Percentiles rank a stretch among this genome's conserved stretches.
phyloP scores from a whole-genome alignment of 2,797 vertebrate species.

The Artibeus lituratus region DNA sequence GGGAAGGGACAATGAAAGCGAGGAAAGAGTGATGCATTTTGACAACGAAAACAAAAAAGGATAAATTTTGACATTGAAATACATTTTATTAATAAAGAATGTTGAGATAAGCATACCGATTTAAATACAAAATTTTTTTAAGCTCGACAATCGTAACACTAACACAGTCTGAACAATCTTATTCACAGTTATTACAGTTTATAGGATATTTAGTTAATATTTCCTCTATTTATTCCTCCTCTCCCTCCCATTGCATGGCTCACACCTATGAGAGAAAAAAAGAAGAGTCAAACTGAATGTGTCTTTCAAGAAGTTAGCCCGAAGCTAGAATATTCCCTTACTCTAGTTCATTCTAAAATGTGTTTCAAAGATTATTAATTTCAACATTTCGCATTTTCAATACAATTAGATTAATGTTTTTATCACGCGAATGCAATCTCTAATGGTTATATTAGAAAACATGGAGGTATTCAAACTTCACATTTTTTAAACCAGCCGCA shows the following conservation, averaged over 20 bases:
- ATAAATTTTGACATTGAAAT: slow-evolving; percentile 73
- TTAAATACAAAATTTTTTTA: slow-evolving; percentile 83
- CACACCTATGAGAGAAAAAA: slow-evolving; percentile 81
- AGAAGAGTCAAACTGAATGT: slow-evolving; percentile 31
- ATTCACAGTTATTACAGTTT: slow-evolving; percentile 73
- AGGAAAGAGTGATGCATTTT: slow-evolving; percentile 47
- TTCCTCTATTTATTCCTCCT: slow-evolving; percentile 92
- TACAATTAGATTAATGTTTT: background rate
- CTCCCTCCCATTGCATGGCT: slow-evolving; percentile 87
- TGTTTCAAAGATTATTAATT: background rate
- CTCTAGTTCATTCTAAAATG: background rate
- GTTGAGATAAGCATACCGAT: slow-evolving; percentile 79
- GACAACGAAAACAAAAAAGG: background rate
- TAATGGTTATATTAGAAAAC: slow-evolving; percentile 13
- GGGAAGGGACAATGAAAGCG: slow-evolving; percentile 13
- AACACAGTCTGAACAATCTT: slow-evolving; percentile 76
- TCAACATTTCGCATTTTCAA: background rate
- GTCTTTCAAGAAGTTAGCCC: background rate
- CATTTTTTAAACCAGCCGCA: background rate
- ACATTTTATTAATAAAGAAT: slow-evolving; percentile 91
- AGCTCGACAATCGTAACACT: slow-evolving; percentile 76
- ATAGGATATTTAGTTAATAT: slow-evolving; percentile 78
- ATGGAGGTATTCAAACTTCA: slow-evolving; percentile 12
- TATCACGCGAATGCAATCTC: background rate
- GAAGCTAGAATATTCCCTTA: slow-evolving; percentile 7